These are phyloP conservation scores for Patella pellucida DNA, from an alignment of 2,888 invertebrate genomes.

Conservation along the genomic window DNA sequence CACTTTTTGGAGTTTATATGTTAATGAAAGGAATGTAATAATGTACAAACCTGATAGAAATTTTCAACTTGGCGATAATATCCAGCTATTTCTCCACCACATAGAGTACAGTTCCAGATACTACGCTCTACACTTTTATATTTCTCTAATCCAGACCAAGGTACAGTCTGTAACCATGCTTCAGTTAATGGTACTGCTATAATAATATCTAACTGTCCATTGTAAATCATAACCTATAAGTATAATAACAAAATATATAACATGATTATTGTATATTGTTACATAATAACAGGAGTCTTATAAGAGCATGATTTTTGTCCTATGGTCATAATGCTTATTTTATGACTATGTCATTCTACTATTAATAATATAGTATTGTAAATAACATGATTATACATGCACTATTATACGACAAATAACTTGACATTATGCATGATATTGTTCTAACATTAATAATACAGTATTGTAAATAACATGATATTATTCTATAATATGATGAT, in stretches of 20 bases:
- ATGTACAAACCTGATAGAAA: conserved; percentile 61
- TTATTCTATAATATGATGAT: too few relatives aligned
- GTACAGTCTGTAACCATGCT: conserved; percentile 81
- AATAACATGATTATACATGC: too few relatives aligned
- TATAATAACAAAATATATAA: not conserved
- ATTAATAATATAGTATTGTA: too few relatives aligned
- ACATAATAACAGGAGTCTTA: too few relatives aligned
- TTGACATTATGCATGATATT: too few relatives aligned
- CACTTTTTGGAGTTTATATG: too few relatives aligned
- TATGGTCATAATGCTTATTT: not conserved
- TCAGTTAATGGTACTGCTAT: conserved; percentile 89
- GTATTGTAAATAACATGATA: too few relatives aligned
- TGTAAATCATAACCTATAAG: conserved; percentile 81
- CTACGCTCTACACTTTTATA: conserved; percentile 77
- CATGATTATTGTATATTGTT: too few relatives aligned
- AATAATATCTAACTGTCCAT: conserved; percentile 91
- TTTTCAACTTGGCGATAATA: conserved; percentile 62
- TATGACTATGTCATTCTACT: too few relatives aligned
- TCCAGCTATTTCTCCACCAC: conserved; percentile 66
- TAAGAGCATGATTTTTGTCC: not conserved
- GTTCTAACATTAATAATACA: too few relatives aligned
- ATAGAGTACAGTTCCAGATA: conserved; percentile 76
- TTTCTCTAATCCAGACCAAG: conserved; percentile 78
- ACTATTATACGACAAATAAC: too few relatives aligned
- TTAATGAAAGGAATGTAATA: too few relatives aligned